These are phyloP conservation scores for Agrotis exclamationis DNA, from an alignment of 2,888 invertebrate genomes.

Conservation along the genomic window DNA sequence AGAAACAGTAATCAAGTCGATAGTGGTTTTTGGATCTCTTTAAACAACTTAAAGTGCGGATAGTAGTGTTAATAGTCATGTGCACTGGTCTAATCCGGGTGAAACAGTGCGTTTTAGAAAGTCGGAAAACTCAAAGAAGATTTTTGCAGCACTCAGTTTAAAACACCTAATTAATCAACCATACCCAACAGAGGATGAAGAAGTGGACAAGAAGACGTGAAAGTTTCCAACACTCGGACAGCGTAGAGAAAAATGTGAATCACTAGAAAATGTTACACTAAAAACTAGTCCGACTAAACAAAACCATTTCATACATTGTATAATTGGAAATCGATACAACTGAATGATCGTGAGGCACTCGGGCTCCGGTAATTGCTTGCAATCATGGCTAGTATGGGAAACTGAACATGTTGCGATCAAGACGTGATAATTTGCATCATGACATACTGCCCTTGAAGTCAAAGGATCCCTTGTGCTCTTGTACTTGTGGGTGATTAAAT, in stretches of 20 bases:
- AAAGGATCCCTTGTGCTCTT: slow-evolving; percentile 59
- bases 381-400: slow-evolving; percentile 61
- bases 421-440: slow-evolving; percentile 60
- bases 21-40: no score
- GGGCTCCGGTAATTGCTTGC: slow-evolving; percentile 47
- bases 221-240: slow-evolving; percentile 28
- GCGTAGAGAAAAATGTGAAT: slow-evolving; percentile 30
- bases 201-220: slow-evolving; percentile 34
- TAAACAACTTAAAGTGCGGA: not conserved
- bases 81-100: not conserved
- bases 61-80: not conserved
- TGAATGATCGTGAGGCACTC: slow-evolving; percentile 46
- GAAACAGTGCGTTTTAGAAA: slow-evolving; percentile 1
- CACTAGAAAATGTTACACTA: slow-evolving; percentile 30
- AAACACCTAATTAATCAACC: slow-evolving; percentile 20
- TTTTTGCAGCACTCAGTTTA: not conserved
- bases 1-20: no score
- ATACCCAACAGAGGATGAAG: slow-evolving; percentile 41
- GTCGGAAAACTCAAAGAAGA: not conserved
- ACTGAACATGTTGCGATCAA: slow-evolving; percentile 51
- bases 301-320: slow-evolving; percentile 48
- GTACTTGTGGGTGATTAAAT: slow-evolving; percentile 57
- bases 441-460: slow-evolving; percentile 68
- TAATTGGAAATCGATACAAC: slow-evolving; percentile 62
- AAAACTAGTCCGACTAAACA: slow-evolving; percentile 43